phyloP scores from a whole-genome alignment of 1,140 invertebrate species.

The Cherax quadricarinatus region DNA sequence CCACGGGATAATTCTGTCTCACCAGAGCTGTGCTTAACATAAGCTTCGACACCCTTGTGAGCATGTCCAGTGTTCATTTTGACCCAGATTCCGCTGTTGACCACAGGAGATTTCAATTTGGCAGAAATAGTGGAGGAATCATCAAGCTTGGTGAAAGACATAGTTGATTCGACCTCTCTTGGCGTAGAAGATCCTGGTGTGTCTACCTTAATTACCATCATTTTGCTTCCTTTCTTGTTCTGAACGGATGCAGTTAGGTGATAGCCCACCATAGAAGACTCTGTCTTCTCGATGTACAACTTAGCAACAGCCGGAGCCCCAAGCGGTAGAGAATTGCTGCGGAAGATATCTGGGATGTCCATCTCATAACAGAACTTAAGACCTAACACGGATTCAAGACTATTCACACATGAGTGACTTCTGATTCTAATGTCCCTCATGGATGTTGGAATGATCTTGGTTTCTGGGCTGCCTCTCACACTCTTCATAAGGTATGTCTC shows the following conservation, averaged over 20 bases:
- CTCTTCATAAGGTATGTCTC: constrained; percentile 36
- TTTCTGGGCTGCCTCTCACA: background rate
- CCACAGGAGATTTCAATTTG: background rate
- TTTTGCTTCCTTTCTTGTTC: background rate
- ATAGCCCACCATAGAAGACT: constrained; percentile 46
- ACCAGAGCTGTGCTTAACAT: background rate
- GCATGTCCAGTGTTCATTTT: background rate
- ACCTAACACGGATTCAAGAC: constrained; percentile 23
- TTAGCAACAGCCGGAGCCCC: background rate
- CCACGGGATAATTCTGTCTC: background rate
- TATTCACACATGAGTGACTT: constrained; percentile 17
- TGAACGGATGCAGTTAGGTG: background rate
- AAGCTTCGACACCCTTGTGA: background rate
- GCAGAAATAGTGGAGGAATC: background rate
- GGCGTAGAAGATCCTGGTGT: constrained; percentile 1
- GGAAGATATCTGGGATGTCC: constrained; percentile 38
- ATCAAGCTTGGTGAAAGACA: background rate
- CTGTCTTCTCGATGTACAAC: constrained; percentile 21
- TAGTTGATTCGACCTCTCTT: background rate
- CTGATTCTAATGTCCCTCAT: constrained; percentile 8
- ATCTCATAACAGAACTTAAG: constrained; percentile 49
- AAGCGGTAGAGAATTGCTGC: constrained; percentile 26
- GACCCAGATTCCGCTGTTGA: background rate
- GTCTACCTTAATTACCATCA: constrained; percentile 14
- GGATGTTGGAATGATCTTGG: constrained; percentile 14